Base-by-base conservation (phyloP, 1,140 invertebrate species). In the Ostrea denselamellosa region DNA sequence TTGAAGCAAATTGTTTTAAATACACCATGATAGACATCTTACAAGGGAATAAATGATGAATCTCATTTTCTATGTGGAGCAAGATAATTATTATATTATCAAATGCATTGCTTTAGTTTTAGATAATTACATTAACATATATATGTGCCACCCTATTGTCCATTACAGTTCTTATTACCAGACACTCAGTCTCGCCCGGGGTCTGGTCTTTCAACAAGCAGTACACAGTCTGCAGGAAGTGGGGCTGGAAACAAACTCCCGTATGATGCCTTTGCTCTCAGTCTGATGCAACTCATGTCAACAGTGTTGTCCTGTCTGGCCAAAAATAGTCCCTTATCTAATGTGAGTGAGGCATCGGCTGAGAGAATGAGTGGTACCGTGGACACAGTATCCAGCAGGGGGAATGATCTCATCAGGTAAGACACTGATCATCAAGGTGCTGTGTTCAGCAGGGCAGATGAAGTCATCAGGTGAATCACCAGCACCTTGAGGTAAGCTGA, bases 351-450 rank as follows among this genome's bases (percentile, higher is more conserved):
- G 86, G 93, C 93, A 8, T 92, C 93, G 0, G 86, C 92, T 10
- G 93, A 93, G 82, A 89, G 93, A 28, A 94, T 93, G 93, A 93
- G 91, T 83, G 91, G 90, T 86, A 92, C 92, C 28, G 77, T 86
- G 0, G 93, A 94, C 88, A 92, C 93, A 5, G 93, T 94, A 85
- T 91, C 91, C 5, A 92, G 85, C 83, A 85, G 94, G 25, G 92
- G 91, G 17, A 94, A 93, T 87, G 94, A 95, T 87, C 90, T 94
- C 34, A 93, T 94, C 52, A 95, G 94, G 93, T 94, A 10, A 77
- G 8, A 34, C 68, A 44, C 34, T 5, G 5, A 44, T 44, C 34
- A 44, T 44, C 5, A 44, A 44, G 34, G 34, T 44, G 5, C 34
- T 44, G 34, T 44, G 34, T 44, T 5, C 34, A 14, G 4, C 58